Evolutionary conservation across 2,888 invertebrate genomes (phyloP).

Genomic region (Ectropis crepuscularia): DNA sequence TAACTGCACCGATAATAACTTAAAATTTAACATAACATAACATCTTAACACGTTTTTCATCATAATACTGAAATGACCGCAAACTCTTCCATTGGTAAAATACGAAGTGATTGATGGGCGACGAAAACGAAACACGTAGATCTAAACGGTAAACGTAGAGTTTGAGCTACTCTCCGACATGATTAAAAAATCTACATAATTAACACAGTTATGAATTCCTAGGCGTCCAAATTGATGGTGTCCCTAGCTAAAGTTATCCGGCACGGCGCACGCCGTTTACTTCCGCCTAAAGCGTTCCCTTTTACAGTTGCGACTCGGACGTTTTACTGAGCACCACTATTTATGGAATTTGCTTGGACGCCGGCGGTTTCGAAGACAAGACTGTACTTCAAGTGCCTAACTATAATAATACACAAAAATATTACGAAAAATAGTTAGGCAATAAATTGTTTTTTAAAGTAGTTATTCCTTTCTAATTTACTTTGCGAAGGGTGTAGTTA

Average conservation of each 20-base stretch:
- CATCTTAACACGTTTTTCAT: too few species aligned
- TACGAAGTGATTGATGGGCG: too few species aligned
- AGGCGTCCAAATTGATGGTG: conserved; percentile 15
- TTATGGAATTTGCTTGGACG: conserved; percentile 42
- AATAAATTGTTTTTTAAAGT: too few species aligned
- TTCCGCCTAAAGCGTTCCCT: conserved; percentile 71
- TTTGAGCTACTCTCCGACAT: too few species aligned
- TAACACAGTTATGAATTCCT: neutral
- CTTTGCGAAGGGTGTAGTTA: too few species aligned
- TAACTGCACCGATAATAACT: too few species aligned
- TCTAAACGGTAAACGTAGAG: too few species aligned
- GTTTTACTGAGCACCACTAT: conserved; percentile 68
- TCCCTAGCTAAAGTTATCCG: conserved; percentile 61
- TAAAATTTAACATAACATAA: too few species aligned
- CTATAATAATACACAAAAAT: neutral
- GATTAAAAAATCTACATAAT: neutral
- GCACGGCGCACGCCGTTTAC: conserved; percentile 59
- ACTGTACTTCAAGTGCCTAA: neutral
- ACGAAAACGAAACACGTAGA: too few species aligned
- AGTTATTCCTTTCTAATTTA: too few species aligned
- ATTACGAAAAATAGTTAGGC: neutral
- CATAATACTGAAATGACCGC: too few species aligned
- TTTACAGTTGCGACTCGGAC: conserved; percentile 58
- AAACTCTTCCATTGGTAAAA: too few species aligned
- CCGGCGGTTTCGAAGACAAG: conserved; percentile 2